Evolutionary conservation across 2,113 vertebrate species (phyloP), one percentile per base, ranked within the genome.

Genomic region (Quiscalus mexicanus): DNA sequence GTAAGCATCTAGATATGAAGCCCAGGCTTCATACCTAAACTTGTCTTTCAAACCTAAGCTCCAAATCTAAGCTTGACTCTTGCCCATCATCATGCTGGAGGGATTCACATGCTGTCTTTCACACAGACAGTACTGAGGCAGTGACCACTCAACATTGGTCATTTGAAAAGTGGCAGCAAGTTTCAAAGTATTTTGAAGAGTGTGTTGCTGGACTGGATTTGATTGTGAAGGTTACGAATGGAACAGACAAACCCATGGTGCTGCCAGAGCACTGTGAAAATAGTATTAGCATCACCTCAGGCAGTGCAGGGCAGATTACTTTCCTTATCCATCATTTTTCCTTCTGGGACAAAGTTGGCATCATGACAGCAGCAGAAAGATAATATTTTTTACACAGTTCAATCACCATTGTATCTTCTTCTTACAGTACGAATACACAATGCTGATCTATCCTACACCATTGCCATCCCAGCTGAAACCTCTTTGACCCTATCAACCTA

Each of bases 351-450:
- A 73, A 71, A 77, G 27, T 47, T 63, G 53, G 10, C 55, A 16
- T 69, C 27, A 45, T 45, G 14, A 42, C 24, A 67, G 49, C 11
- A 33, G 31, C 10, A 62, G 55, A 70, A 65, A 44, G 22, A 22
- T 6, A n/a, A 6, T 52, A 23, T 5, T 47, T 80, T 70, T 65
- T 12, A 45, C 24, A 53, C 20, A 20, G 53, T 69, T 87, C 49
- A 73, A n/a, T 77, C 58, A 73, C 52, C 11, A 15, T 49, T 12
- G 5, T 52, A 20, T 63, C 21, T 85, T 74, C 86, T 49, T 10
- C 55, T 82, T 89, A 81, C 84, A n/a, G 11, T 37, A 87, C 82
- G 93, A 98, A 94, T 91, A 95, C 53, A 79, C 95, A 77, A 70
- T 95, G 87, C 93, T 93, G 47, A 94, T 96, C 39, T 93, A 94